Evolutionary conservation across 2,113 vertebrate species (phyloP), one percentile per base, ranked within the genome.

Genomic region (Peromyscus polionotus): DNA sequence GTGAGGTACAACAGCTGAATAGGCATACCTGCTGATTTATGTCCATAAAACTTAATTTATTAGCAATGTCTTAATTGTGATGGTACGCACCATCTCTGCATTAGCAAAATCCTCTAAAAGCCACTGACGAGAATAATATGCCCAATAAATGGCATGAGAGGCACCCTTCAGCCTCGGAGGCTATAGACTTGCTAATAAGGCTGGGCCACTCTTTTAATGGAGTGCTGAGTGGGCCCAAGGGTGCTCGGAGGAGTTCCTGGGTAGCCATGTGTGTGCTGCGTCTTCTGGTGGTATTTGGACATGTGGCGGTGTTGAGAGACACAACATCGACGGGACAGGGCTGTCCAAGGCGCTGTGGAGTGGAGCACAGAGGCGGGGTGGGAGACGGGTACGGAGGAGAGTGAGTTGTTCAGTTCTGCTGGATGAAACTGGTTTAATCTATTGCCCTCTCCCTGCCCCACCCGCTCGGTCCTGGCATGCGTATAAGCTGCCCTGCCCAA

Each of bases 71-170:
- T 98, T 96, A 98, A 98, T 98, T 98, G 98, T 98, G 97, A 98
- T 98, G 98, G 98, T 96, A 80, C 96, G 83, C 97, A 92, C 83
- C 97, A 97, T 98, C 97, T 91, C 92, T 67, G 94, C 97, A 98
- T 99, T 99, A 99, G 98, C 81, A 97, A 98, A 96, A 96, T 86
- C 96, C 97, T 98, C 98, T 99, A 99, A 99, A 99, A 99, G 98
- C 98, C 90, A 92, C 96, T 97, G 98, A 96, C 76, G 95, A 96
- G 97, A 97, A 85, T 98, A 98, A 98, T 98, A 97, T 90, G 91
- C 95, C 94, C 97, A 98, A 97, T 97, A 98, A 99, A 98, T 98
- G 98, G 97, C 97, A 90, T 85, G 93, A 98, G 97, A 48, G 94
- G 96, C 97, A 96, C 98, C 98, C 98, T 95, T 98, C 98, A 98